Base-by-base conservation (phyloP, 2,888 invertebrate genomes). In the Corbicula japonica region DNA sequence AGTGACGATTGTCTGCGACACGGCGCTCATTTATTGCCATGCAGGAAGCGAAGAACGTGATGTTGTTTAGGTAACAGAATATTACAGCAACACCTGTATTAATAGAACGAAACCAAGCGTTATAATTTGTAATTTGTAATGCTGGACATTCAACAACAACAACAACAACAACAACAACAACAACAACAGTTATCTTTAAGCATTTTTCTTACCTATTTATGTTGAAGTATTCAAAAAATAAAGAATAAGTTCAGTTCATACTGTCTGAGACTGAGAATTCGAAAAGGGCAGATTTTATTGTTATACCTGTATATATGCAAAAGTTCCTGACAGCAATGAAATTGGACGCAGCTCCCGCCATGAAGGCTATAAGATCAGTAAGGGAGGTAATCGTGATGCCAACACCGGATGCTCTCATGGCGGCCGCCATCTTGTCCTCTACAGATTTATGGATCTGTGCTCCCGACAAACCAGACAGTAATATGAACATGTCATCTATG, bases 1-100 rank as follows among this genome's bases (percentile, higher is more conserved):
- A 76, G 50, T 80, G 80, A 8, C 73, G 58, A 21, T 72, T 75
- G 2, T 48, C 44, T 18, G 26, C 95, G 93, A 98, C 69, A n/a
- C 85, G 75, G n/a, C 60, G 48, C 34, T 80, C 83, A 30, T 84
- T 69, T n/a, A 86, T 66, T 1, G 79, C 80, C 38, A 86, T 50
- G 30, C 79, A 82, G 18, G 80, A 82, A 15, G 80, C 75, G 38
- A 87, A 85, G 30, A 87, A 76, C 1, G 83, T 85, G 0, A 86
- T 44, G 44, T 86, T 80, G 71, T 85, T 86, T 38, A 87, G 44
- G 63, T 86, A 86, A 48, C 85, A 86, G 48, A 87, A 75, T 26
- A 75, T n/a, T 0, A 84, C 84, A 28, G 82, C 75, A 4, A 77
- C 65, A 44, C 77, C 84, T 84, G 71, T 8, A 82, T 61, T 6